These are phyloP conservation scores for Leucoraja ocellata DNA, from an alignment of 2,797 vertebrate genomes.

Conservation along the genomic window DNA sequence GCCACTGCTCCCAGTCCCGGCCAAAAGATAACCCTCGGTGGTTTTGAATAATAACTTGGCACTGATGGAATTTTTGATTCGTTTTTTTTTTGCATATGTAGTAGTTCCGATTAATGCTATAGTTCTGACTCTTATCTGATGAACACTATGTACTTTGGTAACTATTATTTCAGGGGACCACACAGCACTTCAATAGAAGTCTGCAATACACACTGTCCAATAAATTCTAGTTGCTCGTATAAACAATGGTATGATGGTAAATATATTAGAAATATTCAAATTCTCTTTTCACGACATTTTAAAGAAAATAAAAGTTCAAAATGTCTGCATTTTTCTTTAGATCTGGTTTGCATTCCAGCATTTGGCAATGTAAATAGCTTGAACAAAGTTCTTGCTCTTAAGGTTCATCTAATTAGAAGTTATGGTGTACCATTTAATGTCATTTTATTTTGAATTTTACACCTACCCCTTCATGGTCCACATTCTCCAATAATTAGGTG, in stretches of 20 bases:
- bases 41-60: neutral
- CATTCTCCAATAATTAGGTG: neutral
- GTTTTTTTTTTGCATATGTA: neutral
- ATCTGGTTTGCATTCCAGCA: neutral
- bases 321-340: neutral
- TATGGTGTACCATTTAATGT: neutral
- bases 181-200: neutral
- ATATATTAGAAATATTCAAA: neutral
- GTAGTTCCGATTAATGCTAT: neutral
- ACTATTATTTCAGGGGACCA: conserved; percentile 16
- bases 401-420: neutral
- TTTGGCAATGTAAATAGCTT: neutral
- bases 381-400: neutral
- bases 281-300: neutral
- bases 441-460: neutral
- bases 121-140: too few relatives aligned
- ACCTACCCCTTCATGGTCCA: neutral
- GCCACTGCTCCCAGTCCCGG: neutral
- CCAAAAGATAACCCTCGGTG: neutral
- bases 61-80: neutral
- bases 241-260: neutral
- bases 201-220: neutral
- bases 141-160: neutral
- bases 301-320: neutral
- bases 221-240: neutral